Evolutionary conservation across 2,113 vertebrate genomes (phyloP), one percentile per base, ranked within the genome.

Genomic region (Dasyprocta punctata): DNA sequence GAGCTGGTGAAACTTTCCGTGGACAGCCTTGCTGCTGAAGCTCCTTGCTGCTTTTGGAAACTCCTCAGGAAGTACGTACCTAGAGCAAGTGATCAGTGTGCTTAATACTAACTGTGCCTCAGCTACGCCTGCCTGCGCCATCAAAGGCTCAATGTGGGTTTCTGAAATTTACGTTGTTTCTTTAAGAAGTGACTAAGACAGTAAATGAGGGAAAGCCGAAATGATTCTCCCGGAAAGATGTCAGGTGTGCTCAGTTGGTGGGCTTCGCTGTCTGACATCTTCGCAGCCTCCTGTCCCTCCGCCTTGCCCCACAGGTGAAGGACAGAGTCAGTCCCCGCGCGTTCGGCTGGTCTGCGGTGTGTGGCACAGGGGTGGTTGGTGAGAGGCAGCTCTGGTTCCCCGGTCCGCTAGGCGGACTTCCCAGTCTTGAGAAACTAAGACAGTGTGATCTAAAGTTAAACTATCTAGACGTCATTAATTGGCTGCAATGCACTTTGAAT

Each of bases 61-160:
- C 13, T 1, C 0, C 47, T 33, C 17, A 61, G 2, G 2, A 17
- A 36, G 33, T 16, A 2, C 2, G 9, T 11, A n/a, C 44, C 30
- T 33, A 56, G 1, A 33, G 22, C 10, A 49, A 8, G 7, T 49
- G 26, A 19, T 61, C 65, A 2, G 1, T 13, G 5, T 19, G 47
- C 54, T 41, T 5, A 84, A 22, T 7, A 8, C 26, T 30, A 38
- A 63, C 56, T 41, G 33, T 3, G 20, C 30, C 36, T 67, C 9
- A 52, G 13, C 4, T 8, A 47, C 5, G 19, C 4, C 61, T 86
- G 3, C 2, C 44, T 28, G 19, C 4, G 13, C 26, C 7, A 81
- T 9, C 3, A 78, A 86, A 65, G 0, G 28, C 3, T 81, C 28
- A 67, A 24, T 7, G 12, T 0, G 10, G 10, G 24, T 73, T 2